These are phyloP conservation scores for Alectoris magna DNA, from an alignment of 2,797 vertebrate species.

Conservation along the genomic window DNA sequence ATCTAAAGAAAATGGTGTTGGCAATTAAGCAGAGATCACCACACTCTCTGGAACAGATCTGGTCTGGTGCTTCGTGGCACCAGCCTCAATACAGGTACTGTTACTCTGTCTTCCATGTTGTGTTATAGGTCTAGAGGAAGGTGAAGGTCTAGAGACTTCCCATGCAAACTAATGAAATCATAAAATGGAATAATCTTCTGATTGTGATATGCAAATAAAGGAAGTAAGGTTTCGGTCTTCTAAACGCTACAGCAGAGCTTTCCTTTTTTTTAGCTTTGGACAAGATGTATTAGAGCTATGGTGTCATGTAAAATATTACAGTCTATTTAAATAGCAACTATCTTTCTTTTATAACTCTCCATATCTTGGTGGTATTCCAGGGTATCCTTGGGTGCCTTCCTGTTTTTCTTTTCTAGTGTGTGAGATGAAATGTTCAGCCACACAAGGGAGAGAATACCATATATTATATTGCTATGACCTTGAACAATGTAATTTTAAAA, in stretches of 20 bases:
- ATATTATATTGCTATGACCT: background rate
- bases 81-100: background rate
- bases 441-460: conserved; percentile 10
- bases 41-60: background rate
- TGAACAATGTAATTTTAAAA: conserved; percentile 30
- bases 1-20: background rate
- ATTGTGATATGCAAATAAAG: background rate
- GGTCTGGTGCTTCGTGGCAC: background rate
- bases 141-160: background rate
- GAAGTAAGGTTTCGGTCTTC: background rate
- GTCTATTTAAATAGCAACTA: background rate
- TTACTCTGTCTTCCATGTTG: background rate
- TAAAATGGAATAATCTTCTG: background rate
- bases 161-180: background rate
- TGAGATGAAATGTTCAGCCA: background rate
- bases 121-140: background rate
- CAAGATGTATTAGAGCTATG: background rate
- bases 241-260: background rate
- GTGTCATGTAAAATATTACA: conserved; percentile 18
- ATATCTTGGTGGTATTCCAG: background rate
- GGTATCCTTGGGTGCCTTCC: background rate
- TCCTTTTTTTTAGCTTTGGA: conserved; percentile 3
- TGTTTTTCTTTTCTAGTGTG: background rate
- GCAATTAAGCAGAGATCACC: background rate
- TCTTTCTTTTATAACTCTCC: conserved; percentile 15